Percentiles rank a stretch among this genome's conserved stretches.
These are phyloP conservation scores for Phalera bucephala DNA, from an alignment of 2,888 invertebrate species.

Conservation along the genomic window DNA sequence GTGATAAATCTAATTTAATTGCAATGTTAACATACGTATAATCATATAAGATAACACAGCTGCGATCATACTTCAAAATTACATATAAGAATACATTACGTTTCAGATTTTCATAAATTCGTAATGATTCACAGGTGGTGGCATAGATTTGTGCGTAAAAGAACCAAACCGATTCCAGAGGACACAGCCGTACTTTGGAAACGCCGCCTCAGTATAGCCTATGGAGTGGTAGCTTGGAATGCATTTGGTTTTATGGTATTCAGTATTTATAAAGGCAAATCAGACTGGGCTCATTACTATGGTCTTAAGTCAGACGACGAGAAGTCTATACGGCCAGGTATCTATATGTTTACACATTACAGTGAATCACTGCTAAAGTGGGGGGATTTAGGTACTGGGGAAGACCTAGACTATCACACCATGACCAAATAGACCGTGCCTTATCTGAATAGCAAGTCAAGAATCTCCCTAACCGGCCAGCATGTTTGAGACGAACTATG, in stretches of 20 bases:
- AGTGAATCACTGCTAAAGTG: no score
- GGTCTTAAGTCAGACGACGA: conserved; percentile 86
- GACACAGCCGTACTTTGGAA: conserved; percentile 84
- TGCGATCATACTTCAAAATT: no score
- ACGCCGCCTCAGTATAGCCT: conserved; percentile 83
- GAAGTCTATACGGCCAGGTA: conserved; percentile 81
- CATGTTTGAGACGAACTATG: no score
- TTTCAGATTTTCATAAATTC: not conserved
- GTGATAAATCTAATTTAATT: no score
- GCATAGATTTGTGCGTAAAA: conserved; percentile 63
- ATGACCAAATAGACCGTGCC: no score
- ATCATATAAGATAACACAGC: no score
- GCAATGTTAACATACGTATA: no score
- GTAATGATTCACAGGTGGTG: conserved; percentile 65
- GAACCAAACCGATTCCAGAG: conserved; percentile 67
- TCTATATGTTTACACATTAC: no score
- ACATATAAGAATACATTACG: not conserved
- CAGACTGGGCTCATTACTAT: conserved; percentile 86
- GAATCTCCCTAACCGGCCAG: no score
- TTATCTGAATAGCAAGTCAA: no score
- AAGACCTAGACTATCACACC: no score
- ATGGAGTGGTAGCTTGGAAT: conserved; percentile 88
- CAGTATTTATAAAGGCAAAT: conserved; percentile 82
- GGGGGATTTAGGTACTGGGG: no score
- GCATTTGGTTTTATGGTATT: conserved; percentile 86